A percentile compares a stretch with the other conserved stretches of the same genome.
Conservation (phyloP, 2,113 vertebrate species). For the Ciconia boyciana region DNA sequence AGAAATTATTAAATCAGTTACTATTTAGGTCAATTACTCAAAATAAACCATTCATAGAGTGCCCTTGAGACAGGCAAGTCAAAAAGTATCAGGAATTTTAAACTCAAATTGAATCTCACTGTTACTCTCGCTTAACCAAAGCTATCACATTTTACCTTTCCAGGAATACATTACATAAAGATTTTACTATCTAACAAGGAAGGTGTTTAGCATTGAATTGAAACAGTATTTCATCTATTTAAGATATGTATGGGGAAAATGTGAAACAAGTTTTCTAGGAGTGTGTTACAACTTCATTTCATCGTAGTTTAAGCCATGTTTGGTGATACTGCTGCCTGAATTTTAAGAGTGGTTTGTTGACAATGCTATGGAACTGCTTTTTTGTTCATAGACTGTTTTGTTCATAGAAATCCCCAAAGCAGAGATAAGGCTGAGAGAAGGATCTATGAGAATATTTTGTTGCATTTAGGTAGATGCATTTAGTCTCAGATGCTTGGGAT, state of each 20-base stretch:
- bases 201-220: neutral
- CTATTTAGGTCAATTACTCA: conserved; percentile 28
- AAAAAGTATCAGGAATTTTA: neutral
- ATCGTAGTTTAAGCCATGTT: neutral
- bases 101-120: neutral
- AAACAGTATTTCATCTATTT: neutral
- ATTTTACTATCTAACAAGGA: neutral
- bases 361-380: neutral
- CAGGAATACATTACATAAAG: neutral
- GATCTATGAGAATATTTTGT: neutral
- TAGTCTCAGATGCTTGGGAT: neutral
- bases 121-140: neutral
- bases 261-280: neutral
- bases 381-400: neutral
- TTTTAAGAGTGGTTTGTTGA: neutral
- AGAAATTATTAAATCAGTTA: conserved; percentile 1
- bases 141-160: neutral
- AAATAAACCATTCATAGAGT: neutral
- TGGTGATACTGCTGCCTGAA: neutral
- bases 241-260: neutral
- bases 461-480: neutral
- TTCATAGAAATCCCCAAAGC: neutral
- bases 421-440: neutral
- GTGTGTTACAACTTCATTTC: neutral
- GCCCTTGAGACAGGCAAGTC: neutral